Conservation (phyloP, 1,140 invertebrate genomes). For the Ladona fulva region DNA sequence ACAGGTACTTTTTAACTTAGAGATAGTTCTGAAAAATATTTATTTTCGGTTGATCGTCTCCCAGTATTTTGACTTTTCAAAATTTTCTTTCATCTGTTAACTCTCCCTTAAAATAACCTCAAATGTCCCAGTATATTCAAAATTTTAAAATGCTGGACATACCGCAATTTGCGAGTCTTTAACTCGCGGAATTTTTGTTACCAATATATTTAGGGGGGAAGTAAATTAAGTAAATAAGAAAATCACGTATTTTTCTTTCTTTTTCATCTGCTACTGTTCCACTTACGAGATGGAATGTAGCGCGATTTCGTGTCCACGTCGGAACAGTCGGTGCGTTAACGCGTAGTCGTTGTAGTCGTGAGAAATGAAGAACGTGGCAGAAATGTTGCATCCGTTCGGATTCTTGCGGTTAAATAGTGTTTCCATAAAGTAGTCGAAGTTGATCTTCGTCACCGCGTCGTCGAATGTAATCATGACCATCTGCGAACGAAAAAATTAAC, state of each 20-base stretch:
- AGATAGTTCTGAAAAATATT: too few species aligned
- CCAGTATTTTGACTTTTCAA: too few species aligned
- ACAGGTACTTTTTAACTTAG: too few species aligned
- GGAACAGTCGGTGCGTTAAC: slow-evolving; percentile 71
- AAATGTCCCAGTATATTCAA: neutral
- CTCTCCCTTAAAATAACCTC: neutral
- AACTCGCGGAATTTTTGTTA: too few species aligned
- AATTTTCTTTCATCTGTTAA: too few species aligned
- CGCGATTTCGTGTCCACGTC: slow-evolving; percentile 75
- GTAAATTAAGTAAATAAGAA: neutral
- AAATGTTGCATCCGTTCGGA: slow-evolving; percentile 74
- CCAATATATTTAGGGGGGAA: neutral
- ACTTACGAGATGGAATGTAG: slow-evolving; percentile 73
- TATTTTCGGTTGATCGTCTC: too few species aligned
- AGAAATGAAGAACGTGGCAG: slow-evolving; percentile 70
- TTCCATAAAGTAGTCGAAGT: slow-evolving; percentile 51
- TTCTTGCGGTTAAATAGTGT: slow-evolving; percentile 49
- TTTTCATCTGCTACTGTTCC: neutral
- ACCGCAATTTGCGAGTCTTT: too few species aligned
- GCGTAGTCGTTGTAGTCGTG: slow-evolving; percentile 78
- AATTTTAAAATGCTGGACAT: neutral
- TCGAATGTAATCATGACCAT: slow-evolving; percentile 75
- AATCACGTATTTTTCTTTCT: neutral
- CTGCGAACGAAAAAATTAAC: slow-evolving; percentile 27
- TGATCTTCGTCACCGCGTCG: slow-evolving; percentile 66